Evolutionary conservation across 2,797 vertebrate species (phyloP), one percentile per base, ranked within the genome.

Genomic region (Peromyscus melanophrys): DNA sequence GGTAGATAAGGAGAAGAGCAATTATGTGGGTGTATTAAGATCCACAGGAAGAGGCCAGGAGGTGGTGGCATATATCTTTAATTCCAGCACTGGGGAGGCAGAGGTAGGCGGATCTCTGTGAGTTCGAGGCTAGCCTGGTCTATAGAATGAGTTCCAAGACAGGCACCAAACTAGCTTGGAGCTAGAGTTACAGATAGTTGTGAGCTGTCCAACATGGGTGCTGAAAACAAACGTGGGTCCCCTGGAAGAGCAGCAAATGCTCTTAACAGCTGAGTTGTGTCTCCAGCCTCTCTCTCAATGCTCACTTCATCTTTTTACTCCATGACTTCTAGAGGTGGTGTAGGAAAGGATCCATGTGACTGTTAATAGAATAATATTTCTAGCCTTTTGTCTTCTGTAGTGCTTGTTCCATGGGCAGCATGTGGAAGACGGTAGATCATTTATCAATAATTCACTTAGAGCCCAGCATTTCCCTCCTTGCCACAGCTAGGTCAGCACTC

Each of bases 401-500:
- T 65, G 6, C 0, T 8, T 14, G 14, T 17, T 31, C 77, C 57
- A 0, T 4, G 2, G 57, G 67, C 17, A 6, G 65, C 3, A 4
- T 37, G 69, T 27, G 31, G 43, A 49, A 63, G 2, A 80, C 29
- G 13, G 25, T 1, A 19, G 59, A 52, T 23, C 34, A 8, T 1
- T 2, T 6, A 7, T n/a, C 40, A 21, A 43, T 1, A 40, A 57
- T 9, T 86, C 73, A 10, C 17, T 14, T 0, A 27, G 65, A 46
- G 34, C 3, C 12, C 16, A 40, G 2, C 27, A 9, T 25, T 14
- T 23, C 2, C 49, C 31, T 52, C 59, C 61, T 59, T 55, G 5
- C 1, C 19, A 4, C 65, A 0, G 4, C 16, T 4, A 31, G 34
- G 49, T 3, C 9, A 11, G 13, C 23, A 0, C 78, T 23, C 4